Base-by-base conservation (phyloP, 2,888 invertebrate genomes). In the Noctuana brunneofusca region DNA sequence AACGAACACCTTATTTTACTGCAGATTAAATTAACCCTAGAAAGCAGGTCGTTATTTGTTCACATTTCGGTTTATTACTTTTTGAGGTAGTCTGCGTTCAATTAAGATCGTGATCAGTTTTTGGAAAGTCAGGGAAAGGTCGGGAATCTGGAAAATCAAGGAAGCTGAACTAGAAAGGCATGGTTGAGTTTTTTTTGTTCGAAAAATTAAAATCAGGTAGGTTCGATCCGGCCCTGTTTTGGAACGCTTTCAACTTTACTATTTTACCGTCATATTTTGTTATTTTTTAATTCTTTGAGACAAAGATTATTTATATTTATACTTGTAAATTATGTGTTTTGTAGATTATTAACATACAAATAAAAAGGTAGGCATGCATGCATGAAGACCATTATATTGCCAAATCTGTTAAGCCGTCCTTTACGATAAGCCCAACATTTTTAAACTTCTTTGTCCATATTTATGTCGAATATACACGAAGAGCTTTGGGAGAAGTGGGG, bases 11-110 rank as follows among this genome's bases (percentile, higher is more conserved):
- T 14, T 35, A n/a, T 35, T 54, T 54, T 35, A 38, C 16, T 50
- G 53, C 53, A 20, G 22, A 46, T 22, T 54, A 30, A 54, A 54
- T 54, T 54, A 54, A 54, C 20, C 22, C 18, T 11, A 38, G 52
- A 35, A 6, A 54, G 22, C 53, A 38, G 35, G n/a, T 12, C 22
- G n/a, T 22, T 22, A 20, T 32, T 35, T 32, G 11, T 32, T 52
- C 18, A 18, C 32, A 18, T 43, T 43, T 43, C 18, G 18, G 14
- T 43, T 18, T 18, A 11, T 43, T 18, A 16, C 35, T 12, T n/a
- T 35, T 35, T n/a, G 35, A n/a, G n/a, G 35, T n/a, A 3, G n/a
- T 35, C 4, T 35, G 35, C n/a, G 35, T 12, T 35, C n/a, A n/a
- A 35, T 35, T n/a, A n/a, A 35, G n/a, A 35, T n/a, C 35, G 35